phyloP scores from a whole-genome alignment of 2,113 vertebrate species.

The Solea senegalensis region DNA sequence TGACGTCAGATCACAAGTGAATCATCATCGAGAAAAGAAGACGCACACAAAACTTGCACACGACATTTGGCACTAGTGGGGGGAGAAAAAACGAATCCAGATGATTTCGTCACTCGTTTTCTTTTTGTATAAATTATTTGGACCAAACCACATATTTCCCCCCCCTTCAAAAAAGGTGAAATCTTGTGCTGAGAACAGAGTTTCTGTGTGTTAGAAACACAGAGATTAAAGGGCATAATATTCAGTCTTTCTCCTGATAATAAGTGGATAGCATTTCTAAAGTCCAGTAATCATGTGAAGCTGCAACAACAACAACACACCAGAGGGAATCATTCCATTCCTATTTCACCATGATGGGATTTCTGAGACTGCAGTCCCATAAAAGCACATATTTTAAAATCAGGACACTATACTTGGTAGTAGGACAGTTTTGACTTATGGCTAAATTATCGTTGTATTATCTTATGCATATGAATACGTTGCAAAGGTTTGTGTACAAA shows the following conservation, averaged over 20 bases:
- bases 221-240: too few species aligned
- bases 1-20: slow-evolving; percentile 18
- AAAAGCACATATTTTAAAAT: background rate
- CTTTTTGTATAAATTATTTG: slow-evolving; percentile 44
- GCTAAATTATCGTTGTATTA: background rate
- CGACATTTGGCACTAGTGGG: slow-evolving; percentile 69
- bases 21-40: slow-evolving; percentile 28
- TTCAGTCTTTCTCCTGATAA: background rate
- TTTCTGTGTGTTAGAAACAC: background rate
- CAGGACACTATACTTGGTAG: background rate
- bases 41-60: slow-evolving; percentile 22
- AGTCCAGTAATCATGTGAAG: background rate
- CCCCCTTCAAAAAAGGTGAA: slow-evolving; percentile 15
- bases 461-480: background rate
- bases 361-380: background rate
- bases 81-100: slow-evolving; percentile 32
- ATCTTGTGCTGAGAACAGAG: slow-evolving; percentile 10
- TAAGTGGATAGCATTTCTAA: too few species aligned
- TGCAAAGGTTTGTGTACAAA: background rate
- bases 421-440: slow-evolving; percentile 3
- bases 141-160: slow-evolving; percentile 25
- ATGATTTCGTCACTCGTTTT: slow-evolving; percentile 34
- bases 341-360: background rate
- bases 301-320: background rate
- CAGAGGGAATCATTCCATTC: background rate